These are phyloP conservation scores for Myodes glareolus DNA, from an alignment of 2,113 vertebrate species.

Conservation along the genomic window DNA sequence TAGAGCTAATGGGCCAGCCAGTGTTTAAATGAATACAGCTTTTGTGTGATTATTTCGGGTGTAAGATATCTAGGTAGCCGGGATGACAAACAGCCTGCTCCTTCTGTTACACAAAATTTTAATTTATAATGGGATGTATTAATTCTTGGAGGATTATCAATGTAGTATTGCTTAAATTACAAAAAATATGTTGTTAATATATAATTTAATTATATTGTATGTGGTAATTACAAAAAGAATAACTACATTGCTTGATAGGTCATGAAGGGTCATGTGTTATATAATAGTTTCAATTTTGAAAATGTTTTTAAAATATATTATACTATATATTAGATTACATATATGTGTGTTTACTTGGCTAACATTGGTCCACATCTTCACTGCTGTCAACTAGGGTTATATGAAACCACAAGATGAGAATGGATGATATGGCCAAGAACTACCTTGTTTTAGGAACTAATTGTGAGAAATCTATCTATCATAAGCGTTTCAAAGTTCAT, in stretches of 20 bases:
- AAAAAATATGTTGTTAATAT: slow-evolving; percentile 3
- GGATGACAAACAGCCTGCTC: no score
- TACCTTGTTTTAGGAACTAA: neutral
- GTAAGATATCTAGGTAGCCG: no score
- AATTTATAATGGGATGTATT: neutral
- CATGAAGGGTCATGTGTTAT: neutral
- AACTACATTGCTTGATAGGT: neutral
- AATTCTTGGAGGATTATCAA: neutral
- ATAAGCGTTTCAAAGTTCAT: neutral
- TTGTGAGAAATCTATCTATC: neutral
- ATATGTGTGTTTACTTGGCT: neutral
- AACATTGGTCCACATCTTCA: neutral
- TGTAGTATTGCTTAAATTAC: neutral
- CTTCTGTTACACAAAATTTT: neutral
- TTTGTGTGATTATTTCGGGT: no score
- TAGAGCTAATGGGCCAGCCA: no score
- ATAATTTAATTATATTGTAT: neutral
- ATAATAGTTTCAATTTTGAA: neutral
- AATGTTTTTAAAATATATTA: neutral
- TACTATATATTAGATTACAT: neutral
- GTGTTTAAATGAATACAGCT: no score
- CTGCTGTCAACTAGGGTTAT: neutral
- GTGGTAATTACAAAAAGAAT: neutral
- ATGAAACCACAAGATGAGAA: neutral
- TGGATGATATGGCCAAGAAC: neutral